Evolutionary conservation across 2,888 invertebrate genomes (phyloP).

Genomic region (Leptopilina drosophilae): DNA sequence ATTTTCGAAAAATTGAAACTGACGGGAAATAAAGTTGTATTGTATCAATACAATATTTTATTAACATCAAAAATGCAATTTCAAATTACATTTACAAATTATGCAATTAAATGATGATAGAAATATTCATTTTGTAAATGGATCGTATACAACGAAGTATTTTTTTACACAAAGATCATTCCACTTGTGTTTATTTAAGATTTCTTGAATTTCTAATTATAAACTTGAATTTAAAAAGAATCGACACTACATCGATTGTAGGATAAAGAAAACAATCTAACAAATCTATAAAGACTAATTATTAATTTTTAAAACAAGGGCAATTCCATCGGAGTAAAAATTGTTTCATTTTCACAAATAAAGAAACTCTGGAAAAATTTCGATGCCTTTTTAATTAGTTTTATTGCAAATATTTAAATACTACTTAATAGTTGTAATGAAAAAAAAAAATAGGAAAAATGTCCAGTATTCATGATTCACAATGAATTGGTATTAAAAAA

Average conservation of each 20-base stretch:
- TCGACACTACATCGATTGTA: constrained; percentile 41
- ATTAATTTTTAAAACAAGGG: constrained; percentile 6
- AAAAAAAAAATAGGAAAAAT: constrained; percentile 52
- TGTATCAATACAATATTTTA: constrained; percentile 46
- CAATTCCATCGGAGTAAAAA: not conserved
- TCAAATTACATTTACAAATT: too few species aligned
- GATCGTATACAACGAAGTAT: constrained; percentile 5
- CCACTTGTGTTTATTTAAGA: not conserved
- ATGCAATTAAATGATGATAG: too few species aligned
- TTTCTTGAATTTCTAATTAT: constrained; percentile 24
- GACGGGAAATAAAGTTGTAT: not conserved
- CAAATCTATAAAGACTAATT: not conserved
- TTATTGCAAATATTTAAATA: constrained; percentile 40
- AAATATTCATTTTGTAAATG: not conserved
- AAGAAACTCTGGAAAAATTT: constrained; percentile 10
- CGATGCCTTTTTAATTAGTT: constrained; percentile 30
- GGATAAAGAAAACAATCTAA: constrained; percentile 39
- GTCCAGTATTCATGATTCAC: constrained; percentile 66
- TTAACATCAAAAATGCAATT: constrained; percentile 34
- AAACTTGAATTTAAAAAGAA: not conserved
- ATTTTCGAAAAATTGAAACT: constrained; percentile 3
- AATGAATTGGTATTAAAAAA: constrained; percentile 64
- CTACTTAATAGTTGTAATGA: constrained; percentile 55
- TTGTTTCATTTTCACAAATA: constrained; percentile 2
- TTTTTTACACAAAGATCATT: not conserved